Evolutionary conservation across 37 sponge, comb jelly and placozoan species (phyloP), one percentile per base, ranked within the genome.

Genomic region (Chondrilla cf. caribensis): DNA sequence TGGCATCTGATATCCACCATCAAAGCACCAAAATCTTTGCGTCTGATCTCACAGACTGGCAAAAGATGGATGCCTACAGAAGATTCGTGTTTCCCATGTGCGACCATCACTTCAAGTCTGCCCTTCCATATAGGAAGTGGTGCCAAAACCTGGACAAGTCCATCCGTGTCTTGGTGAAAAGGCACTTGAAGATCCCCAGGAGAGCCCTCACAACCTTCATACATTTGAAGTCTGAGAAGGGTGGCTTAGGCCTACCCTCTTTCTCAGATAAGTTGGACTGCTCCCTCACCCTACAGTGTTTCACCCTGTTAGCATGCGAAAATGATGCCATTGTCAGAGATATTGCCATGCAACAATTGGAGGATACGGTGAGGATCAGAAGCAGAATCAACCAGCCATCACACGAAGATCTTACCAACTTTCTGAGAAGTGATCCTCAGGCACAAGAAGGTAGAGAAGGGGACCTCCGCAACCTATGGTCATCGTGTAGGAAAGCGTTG

Each of bases 21-120:
- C 8, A 25, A n/a, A 25, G 22, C 66, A 18, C n/a, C n/a, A n/a
- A n/a, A n/a, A 64, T 64, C 66, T 26, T 64, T 7, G 22, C 18
- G 9, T 64, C 66, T 39, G 28, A 8, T 0, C 62, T 88, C 22
- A 57, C 84, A 25, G 80, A 83, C 47, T 88, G 88, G 88, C 88
- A 83, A 60, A 88, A 88, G 60, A 40, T 88, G 31, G 80, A 88
- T 70, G 88, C 88, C 71, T 79, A 79, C 72, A 67, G 75, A 36
- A 51, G 22, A 22, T 88, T 88, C 76, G 72, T 79, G 24, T 14
- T 67, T 37, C 64, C 88, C 38, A 78, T 55, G 38, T 44, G 43
- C 25, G 31, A 39, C 24, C 66, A 64, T 26, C 26, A 24, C 25
- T 24, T 64, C 66, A 64, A 42, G 36, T 41, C 84, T 11, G 26